These are phyloP conservation scores for Chelon labrosus DNA, from an alignment of 2,797 vertebrate genomes.

Conservation along the genomic window DNA sequence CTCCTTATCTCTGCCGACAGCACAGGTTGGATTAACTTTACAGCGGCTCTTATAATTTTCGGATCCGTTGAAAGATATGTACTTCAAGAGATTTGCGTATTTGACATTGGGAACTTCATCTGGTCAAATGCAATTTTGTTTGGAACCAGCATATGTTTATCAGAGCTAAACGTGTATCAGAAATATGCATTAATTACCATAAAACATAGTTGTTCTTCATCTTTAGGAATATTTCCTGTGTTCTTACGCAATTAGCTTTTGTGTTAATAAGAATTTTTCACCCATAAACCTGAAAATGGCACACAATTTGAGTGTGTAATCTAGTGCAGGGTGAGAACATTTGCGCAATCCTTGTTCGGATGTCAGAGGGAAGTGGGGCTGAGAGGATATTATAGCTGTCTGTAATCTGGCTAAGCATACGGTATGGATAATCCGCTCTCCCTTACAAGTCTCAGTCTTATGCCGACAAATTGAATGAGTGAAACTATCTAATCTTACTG, in stretches of 20 bases:
- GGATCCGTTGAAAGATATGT: slow-evolving; percentile 12
- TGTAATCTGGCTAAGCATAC: slow-evolving; percentile 75
- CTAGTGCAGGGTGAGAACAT: slow-evolving; percentile 41
- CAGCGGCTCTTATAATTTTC: slow-evolving; percentile 22
- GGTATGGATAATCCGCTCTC: slow-evolving; percentile 64
- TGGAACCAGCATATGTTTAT: not conserved
- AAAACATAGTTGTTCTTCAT: not conserved
- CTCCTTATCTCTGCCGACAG: slow-evolving; percentile 46
- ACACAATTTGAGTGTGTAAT: slow-evolving; percentile 9
- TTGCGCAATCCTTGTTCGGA: slow-evolving; percentile 49
- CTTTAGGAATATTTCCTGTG: not conserved
- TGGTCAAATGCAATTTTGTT: slow-evolving; percentile 3
- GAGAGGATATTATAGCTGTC: slow-evolving; percentile 60
- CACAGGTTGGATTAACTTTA: slow-evolving; percentile 42
- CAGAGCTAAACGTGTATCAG: not conserved
- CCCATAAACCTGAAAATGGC: not conserved
- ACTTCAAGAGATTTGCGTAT: slow-evolving; percentile 20
- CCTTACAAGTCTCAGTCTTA: slow-evolving; percentile 54
- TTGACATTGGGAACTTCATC: slow-evolving; percentile 3
- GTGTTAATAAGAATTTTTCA: not conserved
- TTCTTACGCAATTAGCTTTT: not conserved
- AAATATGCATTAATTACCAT: not conserved
- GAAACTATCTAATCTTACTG: slow-evolving; percentile 63
- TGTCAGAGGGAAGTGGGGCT: slow-evolving; percentile 41
- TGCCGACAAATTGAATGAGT: slow-evolving; percentile 49